A percentile compares a stretch with the other conserved stretches of the same genome.
Evolutionary conservation across 2,888 invertebrate species (phyloP).

Genomic region (Drosophila koepferae): DNA sequence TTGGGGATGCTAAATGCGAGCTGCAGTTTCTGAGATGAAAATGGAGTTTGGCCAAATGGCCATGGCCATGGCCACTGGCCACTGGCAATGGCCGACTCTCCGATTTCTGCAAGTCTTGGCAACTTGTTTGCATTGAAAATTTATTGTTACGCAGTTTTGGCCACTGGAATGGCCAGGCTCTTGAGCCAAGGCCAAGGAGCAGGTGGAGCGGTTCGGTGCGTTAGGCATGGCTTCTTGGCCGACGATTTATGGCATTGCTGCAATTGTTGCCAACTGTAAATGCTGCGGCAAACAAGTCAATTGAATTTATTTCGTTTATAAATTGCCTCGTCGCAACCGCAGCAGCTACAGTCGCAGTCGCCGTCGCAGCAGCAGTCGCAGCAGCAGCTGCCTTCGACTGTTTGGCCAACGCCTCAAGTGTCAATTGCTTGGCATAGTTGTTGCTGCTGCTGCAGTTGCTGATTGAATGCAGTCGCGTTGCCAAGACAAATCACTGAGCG

Average conservation of each 20-base stretch:
- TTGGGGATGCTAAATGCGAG: slow-evolving; percentile 22
- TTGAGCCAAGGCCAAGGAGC: neutral
- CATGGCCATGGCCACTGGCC: slow-evolving; percentile 26
- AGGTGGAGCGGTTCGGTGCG: neutral
- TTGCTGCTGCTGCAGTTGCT: slow-evolving; percentile 28
- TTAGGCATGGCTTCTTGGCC: slow-evolving; percentile 48
- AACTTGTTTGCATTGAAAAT: slow-evolving; percentile 81
- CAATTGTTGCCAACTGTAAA: slow-evolving; percentile 82
- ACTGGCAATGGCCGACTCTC: slow-evolving; percentile 38
- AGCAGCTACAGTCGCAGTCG: slow-evolving; percentile 18
- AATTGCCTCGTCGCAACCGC: slow-evolving; percentile 62
- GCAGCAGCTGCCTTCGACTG: slow-evolving; percentile 28
- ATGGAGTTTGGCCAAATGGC: slow-evolving; percentile 29
- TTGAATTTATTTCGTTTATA: slow-evolving; percentile 81
- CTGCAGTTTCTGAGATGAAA: slow-evolving; percentile 9
- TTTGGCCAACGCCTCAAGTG: slow-evolving; percentile 62
- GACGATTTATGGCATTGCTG: slow-evolving; percentile 80
- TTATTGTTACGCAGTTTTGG: slow-evolving; percentile 79
- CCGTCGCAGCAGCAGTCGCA: slow-evolving; percentile 1
- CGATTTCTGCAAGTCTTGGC: slow-evolving; percentile 52
- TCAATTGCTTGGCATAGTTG: slow-evolving; percentile 45
- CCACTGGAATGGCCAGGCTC: slow-evolving; percentile 55
- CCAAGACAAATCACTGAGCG: slow-evolving; percentile 75
- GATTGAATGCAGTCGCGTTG: slow-evolving; percentile 65
- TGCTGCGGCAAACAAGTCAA: slow-evolving; percentile 81